A percentile compares a stretch with the other conserved stretches of the same genome.
These are phyloP conservation scores for Plotosus lineatus DNA, from an alignment of 2,113 vertebrate species.

Conservation along the genomic window DNA sequence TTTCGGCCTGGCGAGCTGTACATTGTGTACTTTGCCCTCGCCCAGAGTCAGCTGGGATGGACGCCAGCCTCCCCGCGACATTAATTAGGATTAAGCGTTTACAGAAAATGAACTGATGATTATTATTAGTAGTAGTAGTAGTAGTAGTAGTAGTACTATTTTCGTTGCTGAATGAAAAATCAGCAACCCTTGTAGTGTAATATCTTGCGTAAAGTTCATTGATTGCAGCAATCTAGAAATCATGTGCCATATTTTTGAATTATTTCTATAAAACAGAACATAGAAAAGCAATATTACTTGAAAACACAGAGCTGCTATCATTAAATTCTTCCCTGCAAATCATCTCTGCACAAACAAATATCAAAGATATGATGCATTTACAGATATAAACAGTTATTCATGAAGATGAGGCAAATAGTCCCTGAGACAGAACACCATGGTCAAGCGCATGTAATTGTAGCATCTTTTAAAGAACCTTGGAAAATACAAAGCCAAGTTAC, in stretches of 20 bases:
- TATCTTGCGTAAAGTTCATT: not conserved
- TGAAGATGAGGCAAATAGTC: no score
- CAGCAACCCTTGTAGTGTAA: not conserved
- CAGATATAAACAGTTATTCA: not conserved
- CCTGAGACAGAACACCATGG: no score
- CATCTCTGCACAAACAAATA: not conserved
- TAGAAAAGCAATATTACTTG: not conserved
- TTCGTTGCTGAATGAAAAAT: not conserved
- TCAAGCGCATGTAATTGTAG: no score
- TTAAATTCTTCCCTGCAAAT: not conserved
- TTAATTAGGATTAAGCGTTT: no score
- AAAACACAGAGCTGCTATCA: not conserved
- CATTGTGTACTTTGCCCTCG: no score
- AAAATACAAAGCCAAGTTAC: no score
- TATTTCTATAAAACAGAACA: not conserved
- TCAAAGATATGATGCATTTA: slow-evolving; percentile 29
- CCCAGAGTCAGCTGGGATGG: no score
- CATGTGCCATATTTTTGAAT: not conserved
- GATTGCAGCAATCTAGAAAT: not conserved
- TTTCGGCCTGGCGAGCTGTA: no score
- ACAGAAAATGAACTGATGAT: no score
- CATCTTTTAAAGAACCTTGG: no score
- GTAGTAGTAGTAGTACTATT: not conserved
- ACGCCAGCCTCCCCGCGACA: no score
- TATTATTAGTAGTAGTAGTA: not conserved